Base-by-base conservation (phyloP, 1,140 invertebrate genomes). In the Magallana gigas region DNA sequence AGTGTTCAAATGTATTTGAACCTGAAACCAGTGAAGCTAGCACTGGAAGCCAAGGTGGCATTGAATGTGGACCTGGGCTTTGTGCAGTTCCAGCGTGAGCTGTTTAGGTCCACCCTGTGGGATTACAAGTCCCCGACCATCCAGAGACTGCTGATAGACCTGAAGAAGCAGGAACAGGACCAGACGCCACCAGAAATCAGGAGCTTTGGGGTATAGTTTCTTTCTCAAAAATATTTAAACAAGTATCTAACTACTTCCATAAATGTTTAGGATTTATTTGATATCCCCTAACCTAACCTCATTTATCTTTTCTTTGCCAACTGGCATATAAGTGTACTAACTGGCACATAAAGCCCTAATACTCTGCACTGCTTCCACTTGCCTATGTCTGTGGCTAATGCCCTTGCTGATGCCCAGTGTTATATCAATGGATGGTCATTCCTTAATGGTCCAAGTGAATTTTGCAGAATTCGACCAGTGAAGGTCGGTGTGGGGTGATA, bases 51-150 rank as follows among this genome's bases (percentile, higher is more conserved):
- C 1, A 62, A 89, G 7, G 90, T 92, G 12, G 90, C 89, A 6
- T 57, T 92, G 85, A 87, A 91, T 81, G 57, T 92, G 5, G 57
- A 90, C 1, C 80, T 92, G n/a, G 11, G 80, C 6, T 89, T 90
- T 23, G 76, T 62, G 14, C 85, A 18, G 5, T 68, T 91, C 60
- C 89, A 64, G 18, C 91, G 90, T 84, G 87, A 84, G 23, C 60
- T 92, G 60, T 92, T 87, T 85, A 88, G 86, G 29, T 85, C 71
- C 16, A 85, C 83, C 11, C 12, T 92, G 11, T 92, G 88, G 86
- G 6, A 85, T 14, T 92, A 91, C 84, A 48, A 59, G 60, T 82
- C 90, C 11, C 88, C 91, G 4, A 81, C 83, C 0, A 92, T 92
- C 14, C 80, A 29, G n/a, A 90, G 90, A 36, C 88, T 71, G 16